These are phyloP conservation scores for Drosophila niveifrons DNA, from an alignment of 2,888 invertebrate species.

Conservation along the genomic window DNA sequence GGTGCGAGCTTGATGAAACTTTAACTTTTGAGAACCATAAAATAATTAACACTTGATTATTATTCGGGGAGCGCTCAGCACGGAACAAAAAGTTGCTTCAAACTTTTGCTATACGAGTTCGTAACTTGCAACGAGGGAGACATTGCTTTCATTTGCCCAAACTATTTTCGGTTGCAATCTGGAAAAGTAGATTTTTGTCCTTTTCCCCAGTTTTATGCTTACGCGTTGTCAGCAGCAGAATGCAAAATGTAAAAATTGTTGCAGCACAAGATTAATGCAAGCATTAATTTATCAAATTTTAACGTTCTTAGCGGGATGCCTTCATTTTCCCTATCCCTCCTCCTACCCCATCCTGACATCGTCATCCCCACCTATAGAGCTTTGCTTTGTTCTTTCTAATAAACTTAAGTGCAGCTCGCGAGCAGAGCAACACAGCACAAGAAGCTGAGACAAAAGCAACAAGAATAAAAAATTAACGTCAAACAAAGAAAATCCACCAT, in stretches of 20 bases:
- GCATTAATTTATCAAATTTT: constrained; percentile 71
- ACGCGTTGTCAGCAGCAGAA: constrained; percentile 48
- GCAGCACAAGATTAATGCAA: constrained; percentile 70
- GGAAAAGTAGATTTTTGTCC: constrained; percentile 66
- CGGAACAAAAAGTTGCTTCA: constrained; percentile 40
- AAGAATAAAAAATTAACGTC: constrained; percentile 79
- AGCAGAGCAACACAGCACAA: constrained; percentile 23
- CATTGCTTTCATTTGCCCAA: constrained; percentile 72
- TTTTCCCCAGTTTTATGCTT: not conserved
- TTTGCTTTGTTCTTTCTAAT: constrained; percentile 70
- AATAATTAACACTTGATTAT: constrained; percentile 86
- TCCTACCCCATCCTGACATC: constrained; percentile 17
- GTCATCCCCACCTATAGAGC: not conserved
- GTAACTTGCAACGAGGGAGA: constrained; percentile 68
- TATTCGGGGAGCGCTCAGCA: constrained; percentile 81
- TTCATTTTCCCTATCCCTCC: not conserved
- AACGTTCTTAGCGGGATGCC: constrained; percentile 47
- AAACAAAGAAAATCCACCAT: constrained; percentile 83
- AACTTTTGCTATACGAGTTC: constrained; percentile 44
- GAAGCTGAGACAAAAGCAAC: constrained; percentile 71
- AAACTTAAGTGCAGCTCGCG: constrained; percentile 78
- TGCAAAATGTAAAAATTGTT: constrained; percentile 75
- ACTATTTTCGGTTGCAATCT: constrained; percentile 68
- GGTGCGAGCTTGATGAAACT: constrained; percentile 67
- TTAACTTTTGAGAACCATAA: constrained; percentile 84